Evolutionary conservation across 2,888 invertebrate species (phyloP).

Genomic region (Uropetala carovei): DNA sequence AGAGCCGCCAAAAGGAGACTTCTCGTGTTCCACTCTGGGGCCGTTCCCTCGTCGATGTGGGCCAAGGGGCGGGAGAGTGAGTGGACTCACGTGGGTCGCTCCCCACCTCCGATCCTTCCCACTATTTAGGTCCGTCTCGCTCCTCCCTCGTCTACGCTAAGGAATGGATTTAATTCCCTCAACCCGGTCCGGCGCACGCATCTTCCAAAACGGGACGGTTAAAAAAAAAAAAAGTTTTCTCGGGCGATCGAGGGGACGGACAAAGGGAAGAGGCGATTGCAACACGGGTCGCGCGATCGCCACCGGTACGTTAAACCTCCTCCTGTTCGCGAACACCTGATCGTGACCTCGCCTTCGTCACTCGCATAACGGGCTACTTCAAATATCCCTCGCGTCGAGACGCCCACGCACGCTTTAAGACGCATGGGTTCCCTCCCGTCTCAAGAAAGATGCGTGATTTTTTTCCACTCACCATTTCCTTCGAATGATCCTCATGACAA

Average conservation of each 20-base stretch:
- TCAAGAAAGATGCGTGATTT: not conserved
- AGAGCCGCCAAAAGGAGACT: too few relatives aligned
- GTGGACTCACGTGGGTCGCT: not conserved
- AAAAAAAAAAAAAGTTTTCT: not conserved
- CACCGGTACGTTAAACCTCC: not conserved
- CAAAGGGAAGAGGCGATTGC: not conserved
- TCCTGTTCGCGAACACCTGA: constrained; percentile 16
- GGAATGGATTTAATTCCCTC: constrained; percentile 23
- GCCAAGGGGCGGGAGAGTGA: not conserved
- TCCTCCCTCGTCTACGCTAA: not conserved
- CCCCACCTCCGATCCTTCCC: not conserved
- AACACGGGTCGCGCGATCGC: not conserved
- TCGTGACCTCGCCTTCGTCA: not conserved
- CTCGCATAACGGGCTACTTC: constrained; percentile 6
- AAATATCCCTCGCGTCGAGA: not conserved
- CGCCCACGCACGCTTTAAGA: not conserved
- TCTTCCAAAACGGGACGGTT: not conserved
- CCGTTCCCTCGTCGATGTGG: not conserved
- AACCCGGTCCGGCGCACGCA: constrained; percentile 21
- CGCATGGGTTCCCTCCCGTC: not conserved
- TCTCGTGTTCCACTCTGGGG: too few relatives aligned
- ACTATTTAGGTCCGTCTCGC: not conserved
- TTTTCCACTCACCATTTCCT: constrained; percentile 63
- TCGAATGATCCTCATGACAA: constrained; percentile 61
- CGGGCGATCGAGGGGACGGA: not conserved